Evolutionary conservation across 2,888 invertebrate species (phyloP).

Genomic region (Tiliacea citrago): DNA sequence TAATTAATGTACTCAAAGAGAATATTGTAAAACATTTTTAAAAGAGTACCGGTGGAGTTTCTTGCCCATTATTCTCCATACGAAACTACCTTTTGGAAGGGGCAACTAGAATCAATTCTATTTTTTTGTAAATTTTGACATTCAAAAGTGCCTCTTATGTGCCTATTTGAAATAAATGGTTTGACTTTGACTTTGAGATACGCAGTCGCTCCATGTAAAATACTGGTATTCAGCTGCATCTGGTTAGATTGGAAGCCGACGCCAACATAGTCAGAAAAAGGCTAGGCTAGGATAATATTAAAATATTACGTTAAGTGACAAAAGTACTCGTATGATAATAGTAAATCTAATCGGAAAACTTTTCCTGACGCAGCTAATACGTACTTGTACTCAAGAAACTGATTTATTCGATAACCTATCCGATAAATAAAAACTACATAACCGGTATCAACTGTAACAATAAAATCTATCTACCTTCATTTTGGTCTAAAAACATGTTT

Average conservation of each 20-base stretch:
- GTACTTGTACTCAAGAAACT: neutral
- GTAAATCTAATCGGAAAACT: neutral
- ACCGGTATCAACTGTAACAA: neutral
- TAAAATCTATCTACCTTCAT: constrained; percentile 2
- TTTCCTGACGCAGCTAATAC: neutral
- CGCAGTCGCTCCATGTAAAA: too few relatives aligned
- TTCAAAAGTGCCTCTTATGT: too few relatives aligned
- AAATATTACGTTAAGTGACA: neutral
- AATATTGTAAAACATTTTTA: too few relatives aligned
- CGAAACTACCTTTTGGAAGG: too few relatives aligned
- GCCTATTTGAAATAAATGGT: too few relatives aligned
- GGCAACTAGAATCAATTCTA: too few relatives aligned
- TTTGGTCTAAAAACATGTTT: constrained; percentile 34
- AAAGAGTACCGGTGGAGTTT: too few relatives aligned
- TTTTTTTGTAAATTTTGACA: too few relatives aligned
- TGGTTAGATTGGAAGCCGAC: neutral
- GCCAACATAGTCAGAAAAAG: neutral
- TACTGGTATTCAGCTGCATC: neutral
- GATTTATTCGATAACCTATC: constrained; percentile 10
- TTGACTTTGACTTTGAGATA: too few relatives aligned
- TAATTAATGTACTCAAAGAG: too few relatives aligned
- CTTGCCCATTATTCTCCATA: too few relatives aligned
- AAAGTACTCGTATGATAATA: neutral
- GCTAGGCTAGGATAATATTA: neutral
- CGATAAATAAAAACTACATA: neutral